These are phyloP conservation scores for Caloenas nicobarica DNA, from an alignment of 2,113 vertebrate species.

Conservation along the genomic window DNA sequence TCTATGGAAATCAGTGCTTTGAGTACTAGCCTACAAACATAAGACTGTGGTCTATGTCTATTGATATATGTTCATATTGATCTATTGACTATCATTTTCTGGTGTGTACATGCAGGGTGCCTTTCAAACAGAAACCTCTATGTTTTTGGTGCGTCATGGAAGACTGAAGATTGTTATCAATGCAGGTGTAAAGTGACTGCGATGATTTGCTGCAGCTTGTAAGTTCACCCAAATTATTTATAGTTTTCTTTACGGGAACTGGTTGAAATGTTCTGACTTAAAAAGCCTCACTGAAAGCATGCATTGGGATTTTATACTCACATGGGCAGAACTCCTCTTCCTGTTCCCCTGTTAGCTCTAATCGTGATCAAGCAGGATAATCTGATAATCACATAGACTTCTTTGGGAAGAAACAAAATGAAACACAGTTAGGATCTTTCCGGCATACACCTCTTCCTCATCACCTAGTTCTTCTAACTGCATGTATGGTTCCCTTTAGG, in stretches of 20 bases:
- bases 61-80: background rate
- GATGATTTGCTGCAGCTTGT: constrained; percentile 67
- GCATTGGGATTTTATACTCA: background rate
- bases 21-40: background rate
- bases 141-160: constrained; percentile 59
- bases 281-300: background rate
- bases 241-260: background rate
- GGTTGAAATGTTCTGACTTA: background rate
- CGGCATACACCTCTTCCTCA: background rate
- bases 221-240: background rate
- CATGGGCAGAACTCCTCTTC: background rate
- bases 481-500: background rate
- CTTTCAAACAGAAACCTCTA: constrained; percentile 60
- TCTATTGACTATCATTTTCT: background rate
- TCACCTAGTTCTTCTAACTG: background rate
- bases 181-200: constrained; percentile 52
- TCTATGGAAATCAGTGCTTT: background rate
- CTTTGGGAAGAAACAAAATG: background rate
- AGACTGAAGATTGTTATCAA: constrained; percentile 60
- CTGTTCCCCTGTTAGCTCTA: background rate
- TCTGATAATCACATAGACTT: background rate
- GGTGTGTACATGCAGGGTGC: constrained; percentile 21
- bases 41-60: background rate
- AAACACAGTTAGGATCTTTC: background rate
- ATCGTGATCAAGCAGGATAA: background rate